Evolutionary conservation across 2,888 invertebrate genomes (phyloP).

Genomic region (Dynastes hyllus): DNA sequence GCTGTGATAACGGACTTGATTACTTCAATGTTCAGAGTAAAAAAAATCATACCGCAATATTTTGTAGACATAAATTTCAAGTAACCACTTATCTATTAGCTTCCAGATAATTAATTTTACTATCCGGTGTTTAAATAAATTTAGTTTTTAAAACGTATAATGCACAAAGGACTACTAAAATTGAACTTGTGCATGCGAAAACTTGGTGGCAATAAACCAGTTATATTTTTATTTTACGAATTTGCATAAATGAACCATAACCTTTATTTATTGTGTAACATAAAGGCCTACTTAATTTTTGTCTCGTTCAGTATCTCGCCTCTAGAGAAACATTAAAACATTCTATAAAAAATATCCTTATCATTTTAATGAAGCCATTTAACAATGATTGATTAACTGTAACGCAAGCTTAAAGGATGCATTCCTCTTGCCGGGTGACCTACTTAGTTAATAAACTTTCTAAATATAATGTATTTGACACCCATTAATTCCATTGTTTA

Average conservation of each 20-base stretch:
- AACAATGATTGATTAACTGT: conserved; percentile 29
- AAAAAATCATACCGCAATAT: too few relatives aligned
- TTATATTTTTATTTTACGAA: conserved; percentile 10
- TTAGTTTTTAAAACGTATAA: too few relatives aligned
- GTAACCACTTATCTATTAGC: too few relatives aligned
- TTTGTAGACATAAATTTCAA: too few relatives aligned
- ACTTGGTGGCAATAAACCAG: neutral
- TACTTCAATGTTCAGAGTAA: too few relatives aligned
- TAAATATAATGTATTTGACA: neutral
- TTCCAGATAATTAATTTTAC: too few relatives aligned
- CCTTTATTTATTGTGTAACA: conserved; percentile 41
- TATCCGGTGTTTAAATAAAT: too few relatives aligned
- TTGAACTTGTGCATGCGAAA: conserved; percentile 5
- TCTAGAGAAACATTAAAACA: conserved; percentile 21
- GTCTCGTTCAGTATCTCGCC: conserved; percentile 28
- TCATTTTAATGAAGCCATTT: conserved; percentile 36
- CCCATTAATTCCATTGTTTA: too few relatives aligned
- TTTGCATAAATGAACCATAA: conserved; percentile 45
- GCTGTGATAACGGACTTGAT: too few relatives aligned
- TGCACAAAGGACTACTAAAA: too few relatives aligned
- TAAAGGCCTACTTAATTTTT: conserved; percentile 34
- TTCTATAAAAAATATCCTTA: conserved; percentile 3
- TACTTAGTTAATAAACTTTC: neutral
- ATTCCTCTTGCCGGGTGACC: neutral
- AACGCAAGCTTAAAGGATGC: neutral